A percentile compares a stretch with the other conserved stretches of the same genome.
These are phyloP conservation scores for Tillus elongatus DNA, from an alignment of 2,888 invertebrate species.

Conservation along the genomic window DNA sequence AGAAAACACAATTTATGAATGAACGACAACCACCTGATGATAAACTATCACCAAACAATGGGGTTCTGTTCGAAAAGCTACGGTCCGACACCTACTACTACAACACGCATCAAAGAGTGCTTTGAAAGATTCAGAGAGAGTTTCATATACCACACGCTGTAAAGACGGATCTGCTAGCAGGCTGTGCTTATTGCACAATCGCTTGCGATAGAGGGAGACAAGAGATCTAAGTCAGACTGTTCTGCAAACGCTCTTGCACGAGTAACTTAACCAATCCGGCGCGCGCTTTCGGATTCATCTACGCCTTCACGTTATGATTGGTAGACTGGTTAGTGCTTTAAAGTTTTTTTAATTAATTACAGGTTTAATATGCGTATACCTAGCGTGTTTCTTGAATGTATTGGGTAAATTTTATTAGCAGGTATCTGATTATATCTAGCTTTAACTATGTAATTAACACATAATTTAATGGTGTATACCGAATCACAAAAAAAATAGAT, in stretches of 20 bases:
- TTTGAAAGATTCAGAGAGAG: slow-evolving; percentile 29
- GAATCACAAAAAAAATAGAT: no score
- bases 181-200: not conserved
- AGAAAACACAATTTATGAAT: slow-evolving; percentile 29
- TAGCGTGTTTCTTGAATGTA: no score
- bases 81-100: slow-evolving; percentile 31
- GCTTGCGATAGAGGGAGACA: not conserved
- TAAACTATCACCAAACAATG: slow-evolving; percentile 25
- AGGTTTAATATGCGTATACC: no score
- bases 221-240: not conserved
- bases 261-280: not conserved
- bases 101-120: slow-evolving; percentile 37
- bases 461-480: no score
- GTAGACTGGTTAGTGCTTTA: not conserved
- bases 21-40: slow-evolving; percentile 25
- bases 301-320: slow-evolving; percentile 2
- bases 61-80: slow-evolving; percentile 24
- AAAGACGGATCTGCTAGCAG: no score
- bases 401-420: no score
- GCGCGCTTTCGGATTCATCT: not conserved
- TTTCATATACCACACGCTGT: slow-evolving; percentile 30
- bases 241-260: no score
- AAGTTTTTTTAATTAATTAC: no score
- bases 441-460: no score
- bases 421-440: no score